Evolutionary conservation across 1,140 invertebrate species (phyloP), one percentile per base, ranked within the genome.

Genomic region (Lordiphosa collinella): DNA sequence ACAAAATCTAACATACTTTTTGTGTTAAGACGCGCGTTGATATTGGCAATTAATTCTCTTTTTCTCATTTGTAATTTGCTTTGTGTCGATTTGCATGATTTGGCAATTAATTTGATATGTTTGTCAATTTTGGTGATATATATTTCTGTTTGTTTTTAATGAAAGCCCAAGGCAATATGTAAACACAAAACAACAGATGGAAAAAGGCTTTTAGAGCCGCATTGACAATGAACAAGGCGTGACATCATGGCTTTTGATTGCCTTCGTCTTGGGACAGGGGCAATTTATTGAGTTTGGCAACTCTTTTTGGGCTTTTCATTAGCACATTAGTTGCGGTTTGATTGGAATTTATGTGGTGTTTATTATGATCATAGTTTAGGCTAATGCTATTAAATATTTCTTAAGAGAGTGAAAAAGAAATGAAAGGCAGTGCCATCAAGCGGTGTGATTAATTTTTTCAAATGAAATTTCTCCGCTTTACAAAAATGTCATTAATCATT

Each of bases 321-420:
- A 50, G 35, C 16, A 13, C 37, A 53, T 40, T 53, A 53, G 50
- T 32, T 44, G 29, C 41, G 16, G 13, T 29, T 41, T 53, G 50
- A 53, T 53, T 53, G 50, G 38, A 53, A 53, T 53, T 53, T 53
- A 53, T 53, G 18, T 41, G 18, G 50, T 53, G 50, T 53, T 53
- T 53, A 40, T 40, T 29, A 44, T 44, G 22, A 44, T 12, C 41
- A 44, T 44, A 44, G 41, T 44, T 53, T 53, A 16, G 46, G 14
- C 32, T 34, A 48, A 48, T 48, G 46, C 48, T 12, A 50, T 50
- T 50, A 50, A 11, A 29, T 8, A 29, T 44, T 22, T 44, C 29
- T 29, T 31, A 29, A 29, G 25, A 29, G 25, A 29, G 25, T 29
- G 7, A 29, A 29, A 8, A 8, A 29, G 16, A 18, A 18, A 18